Base-by-base conservation (phyloP, 2,797 vertebrate genomes). In the Phalloptychus januarius region DNA sequence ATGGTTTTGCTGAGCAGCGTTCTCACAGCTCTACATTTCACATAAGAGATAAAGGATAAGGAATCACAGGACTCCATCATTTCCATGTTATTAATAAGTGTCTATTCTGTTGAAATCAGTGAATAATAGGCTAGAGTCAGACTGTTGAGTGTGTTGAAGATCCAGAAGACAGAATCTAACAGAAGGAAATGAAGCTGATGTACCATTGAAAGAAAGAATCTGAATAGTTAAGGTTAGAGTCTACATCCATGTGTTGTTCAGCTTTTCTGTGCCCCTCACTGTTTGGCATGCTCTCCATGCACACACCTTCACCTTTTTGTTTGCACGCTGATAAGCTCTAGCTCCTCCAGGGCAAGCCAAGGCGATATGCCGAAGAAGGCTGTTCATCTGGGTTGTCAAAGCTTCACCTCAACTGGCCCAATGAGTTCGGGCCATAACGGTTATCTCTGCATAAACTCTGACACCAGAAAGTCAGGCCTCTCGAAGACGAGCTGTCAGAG, bases 1-100 rank as follows among this genome's bases (percentile, higher is more conserved):
- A 90, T 92, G 82, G 76, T 56, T 85, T 77, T 58, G 67, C 70
- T 48, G 58, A 73, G 81, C 84, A 56, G 78, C 42, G 72, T 52
- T 16, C n/a, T 78, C 67, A n/a, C 31, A 38, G 20, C 61, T 78
- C 23, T 44, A 23, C 71, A 63, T 63, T 25, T 44, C 7, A 18
- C 2, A 18, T 28, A 28, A 42, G 4, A 58, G 11, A 20, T 31
- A 58, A 42, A 44, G 7, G 25, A 28, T 40, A 16, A 12, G 6
- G 11, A 33, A 1, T 48, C 28, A 33, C 15, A 5, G 11, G 10
- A 33, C 8, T 33, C 7, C 6, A 48, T 31, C 15, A 2, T 71
- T 71, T 33, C 33, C 16, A 71, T 31, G n/a, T 18, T 31, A 1
- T 31, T 48, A 48, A 1, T 20, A 67, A 33, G 28, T 48, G 45